Base-by-base conservation (phyloP, 2,888 invertebrate species). In the Leistus spinibarbis region DNA sequence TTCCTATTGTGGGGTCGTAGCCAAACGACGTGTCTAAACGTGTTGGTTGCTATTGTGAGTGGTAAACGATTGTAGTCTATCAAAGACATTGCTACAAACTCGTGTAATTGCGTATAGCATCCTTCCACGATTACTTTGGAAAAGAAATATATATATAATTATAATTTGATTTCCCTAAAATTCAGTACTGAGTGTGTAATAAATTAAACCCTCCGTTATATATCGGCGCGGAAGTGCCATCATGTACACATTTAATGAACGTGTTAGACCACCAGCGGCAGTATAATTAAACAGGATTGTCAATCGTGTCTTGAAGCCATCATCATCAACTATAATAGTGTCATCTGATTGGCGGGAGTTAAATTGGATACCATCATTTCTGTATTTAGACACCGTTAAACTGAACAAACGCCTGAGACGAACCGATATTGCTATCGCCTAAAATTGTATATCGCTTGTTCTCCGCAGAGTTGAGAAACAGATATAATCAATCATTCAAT, bases 381-480 rank as follows among this genome's bases (percentile, higher is more conserved):
- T 19, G 60, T 20, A 60, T 60, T 60, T 20, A 19, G 60, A 10
- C 60, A 40, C 60, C 16, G 60, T 60, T 60, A 10, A 17, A 60
- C 1, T 16, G 20, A 19, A 9, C 19, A 4, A 22, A 60, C 54
- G 60, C 22, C 16, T 19, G 60, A 60, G 20, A 22, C 13, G 20
- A 16, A 60, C 20, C 9, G 60, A 60, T 10, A 10, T 60, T 16
- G 17, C 60, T 7, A 60, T 60, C 22, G 19, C 60, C 54, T n/a
- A n/a, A n/a, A 54, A 17, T 60, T 60, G 60, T 60, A 19, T 60
- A 60, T 60, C 22, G 60, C 60, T 19, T 60, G 60, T 60, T 20
- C 57, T 22, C 60, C 22, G 60, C 10, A 10, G 60, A 10, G 7
- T 40, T 40, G 10, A 40, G 40, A 20, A 54, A 54, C 16, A 60